Conservation (phyloP, 2,888 invertebrate genomes). For the Steinernema hermaphroditum region DNA sequence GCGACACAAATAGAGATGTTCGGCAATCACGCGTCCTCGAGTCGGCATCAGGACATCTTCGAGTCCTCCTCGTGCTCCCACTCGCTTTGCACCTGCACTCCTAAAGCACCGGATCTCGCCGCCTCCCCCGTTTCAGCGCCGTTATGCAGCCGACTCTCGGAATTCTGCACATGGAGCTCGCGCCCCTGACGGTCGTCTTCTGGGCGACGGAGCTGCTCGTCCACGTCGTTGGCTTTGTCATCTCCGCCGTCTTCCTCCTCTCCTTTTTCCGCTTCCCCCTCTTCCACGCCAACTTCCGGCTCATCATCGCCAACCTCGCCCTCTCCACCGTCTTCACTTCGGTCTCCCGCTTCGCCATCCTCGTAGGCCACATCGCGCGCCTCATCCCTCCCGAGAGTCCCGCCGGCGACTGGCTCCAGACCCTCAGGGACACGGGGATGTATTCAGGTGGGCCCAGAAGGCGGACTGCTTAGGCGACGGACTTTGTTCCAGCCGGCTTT, state of each 20-base stretch:
- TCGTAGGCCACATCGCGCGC: not conserved
- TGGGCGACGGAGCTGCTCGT: constrained; percentile 23
- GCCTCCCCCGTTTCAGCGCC: not conserved
- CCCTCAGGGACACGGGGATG: not conserved
- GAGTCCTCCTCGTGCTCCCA: no score
- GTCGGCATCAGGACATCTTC: no score
- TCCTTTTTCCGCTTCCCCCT: not conserved
- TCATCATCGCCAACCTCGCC: not conserved
- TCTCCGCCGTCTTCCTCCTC: constrained; percentile 11
- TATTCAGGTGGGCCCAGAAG: not conserved
- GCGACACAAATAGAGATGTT: no score
- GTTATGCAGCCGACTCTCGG: constrained; percentile 1
- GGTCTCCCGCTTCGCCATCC: constrained; percentile 21
- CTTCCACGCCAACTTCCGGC: constrained; percentile 20
- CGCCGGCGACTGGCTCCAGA: not conserved
- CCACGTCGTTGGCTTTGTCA: constrained; percentile 1
- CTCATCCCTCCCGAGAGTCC: not conserved
- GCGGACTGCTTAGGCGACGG: no score
- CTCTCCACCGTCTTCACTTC: constrained; percentile 6
- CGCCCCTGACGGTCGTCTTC: constrained; percentile 17
- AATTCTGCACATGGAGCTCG: constrained; percentile 15
- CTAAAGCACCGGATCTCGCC: not conserved
- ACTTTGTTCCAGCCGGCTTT: not conserved
- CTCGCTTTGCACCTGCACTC: constrained; percentile 17
- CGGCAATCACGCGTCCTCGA: no score